These are phyloP conservation scores for Danio tinwini DNA, from an alignment of 2,797 vertebrate species.

Conservation along the genomic window DNA sequence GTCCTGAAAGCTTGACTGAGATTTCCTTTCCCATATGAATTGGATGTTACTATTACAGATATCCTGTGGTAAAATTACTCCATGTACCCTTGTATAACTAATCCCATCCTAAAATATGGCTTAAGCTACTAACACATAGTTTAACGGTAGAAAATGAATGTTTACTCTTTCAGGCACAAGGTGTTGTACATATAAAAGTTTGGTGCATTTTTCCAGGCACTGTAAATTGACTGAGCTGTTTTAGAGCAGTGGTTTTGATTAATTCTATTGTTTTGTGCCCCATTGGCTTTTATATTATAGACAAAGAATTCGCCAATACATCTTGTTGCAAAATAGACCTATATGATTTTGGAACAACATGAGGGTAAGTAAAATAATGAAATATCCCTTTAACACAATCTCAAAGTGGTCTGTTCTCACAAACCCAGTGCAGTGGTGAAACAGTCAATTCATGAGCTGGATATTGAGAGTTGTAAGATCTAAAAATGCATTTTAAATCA, in stretches of 20 bases:
- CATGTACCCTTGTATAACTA: no score
- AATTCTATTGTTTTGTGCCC: background rate
- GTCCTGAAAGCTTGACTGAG: no score
- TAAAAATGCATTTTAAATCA: slow-evolving; percentile 31
- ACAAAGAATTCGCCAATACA: background rate
- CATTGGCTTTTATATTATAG: background rate
- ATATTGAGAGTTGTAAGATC: slow-evolving; percentile 10
- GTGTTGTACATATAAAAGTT: background rate
- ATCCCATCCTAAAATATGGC: no score
- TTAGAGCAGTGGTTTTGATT: background rate
- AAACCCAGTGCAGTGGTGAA: background rate
- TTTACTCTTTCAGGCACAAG: background rate
- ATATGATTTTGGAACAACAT: background rate
- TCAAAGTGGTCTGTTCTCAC: background rate
- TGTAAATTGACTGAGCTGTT: background rate
- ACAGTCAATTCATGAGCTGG: background rate
- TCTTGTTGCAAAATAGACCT: background rate
- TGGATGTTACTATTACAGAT: no score
- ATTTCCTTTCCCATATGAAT: no score
- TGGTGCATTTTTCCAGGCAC: background rate
- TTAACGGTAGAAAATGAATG: background rate
- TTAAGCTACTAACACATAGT: background rate
- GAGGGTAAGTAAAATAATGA: background rate
- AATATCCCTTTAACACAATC: background rate
- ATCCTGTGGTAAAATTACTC: no score